Evolutionary conservation across 2,113 vertebrate genomes (phyloP), one percentile per base, ranked within the genome.

Genomic region (Taxidea taxus): DNA sequence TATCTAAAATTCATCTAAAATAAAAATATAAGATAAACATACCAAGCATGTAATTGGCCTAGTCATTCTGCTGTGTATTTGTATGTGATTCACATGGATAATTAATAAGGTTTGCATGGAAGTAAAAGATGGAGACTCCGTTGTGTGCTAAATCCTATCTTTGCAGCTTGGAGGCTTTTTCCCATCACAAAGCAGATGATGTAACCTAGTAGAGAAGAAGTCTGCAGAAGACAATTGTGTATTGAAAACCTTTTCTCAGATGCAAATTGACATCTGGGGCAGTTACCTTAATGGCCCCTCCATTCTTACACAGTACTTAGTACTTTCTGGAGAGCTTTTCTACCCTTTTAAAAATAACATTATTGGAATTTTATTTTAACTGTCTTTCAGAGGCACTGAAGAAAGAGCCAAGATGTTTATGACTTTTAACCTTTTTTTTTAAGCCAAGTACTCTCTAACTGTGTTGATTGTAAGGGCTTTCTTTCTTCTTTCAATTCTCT

Each of bases 171-270:
- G 18, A 86, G 54, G 16, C 47, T 84, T 81, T 70, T 31, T 29
- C n/a, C 62, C n/a, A 74, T 23, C 11, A 20, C 49, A 86, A 64
- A 18, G 56, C 29, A 87, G 56, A 90, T 47, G 84, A 89, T n/a
- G 39, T 23, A 86, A 90, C 31, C 56, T 49, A 42, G 20, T 49
- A 70, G 72, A 91, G n/a, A 58, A 5, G 15, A 66, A 58, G 54
- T 42, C 54, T 42, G 54, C 13, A 68, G 77, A 97, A 86, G 51
- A 78, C 70, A 92, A 13, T 7, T 85, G 42, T n/a, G n/a, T 74
- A 34, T 6, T 21, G 39, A 96, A 96, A 60, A 81, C 13, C 62
- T 75, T 92, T 97, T 98, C 97, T 94, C 84, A 96, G 94, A 90
- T 95, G 87, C 44, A 95, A 74, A 97, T 37, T 96, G 60, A 56